A percentile compares a stretch with the other conserved stretches of the same genome.
Conservation (phyloP, 2,797 vertebrate genomes). For the Siniperca undulata region DNA sequence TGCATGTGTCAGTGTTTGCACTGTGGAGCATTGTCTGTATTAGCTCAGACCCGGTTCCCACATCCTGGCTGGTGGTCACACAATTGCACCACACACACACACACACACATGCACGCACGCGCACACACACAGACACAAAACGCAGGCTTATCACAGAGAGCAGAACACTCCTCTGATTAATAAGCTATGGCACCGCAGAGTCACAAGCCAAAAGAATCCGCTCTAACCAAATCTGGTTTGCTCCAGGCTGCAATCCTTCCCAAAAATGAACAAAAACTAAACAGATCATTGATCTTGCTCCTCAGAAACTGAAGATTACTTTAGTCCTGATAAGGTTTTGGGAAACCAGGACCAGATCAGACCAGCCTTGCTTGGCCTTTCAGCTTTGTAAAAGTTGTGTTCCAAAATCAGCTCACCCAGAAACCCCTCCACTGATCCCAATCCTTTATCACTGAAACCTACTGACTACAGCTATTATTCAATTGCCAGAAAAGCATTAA, state of each 20-base stretch:
- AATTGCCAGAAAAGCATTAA: constrained; percentile 64
- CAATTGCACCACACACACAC: constrained; percentile 30
- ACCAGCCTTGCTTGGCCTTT: constrained; percentile 20
- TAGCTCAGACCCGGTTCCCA: constrained; percentile 61
- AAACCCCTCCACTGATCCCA: constrained; percentile 22
- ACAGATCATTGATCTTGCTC: constrained; percentile 41
- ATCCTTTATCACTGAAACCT: constrained; percentile 49
- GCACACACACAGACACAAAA: constrained; percentile 39
- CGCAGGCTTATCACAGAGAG: constrained; percentile 75
- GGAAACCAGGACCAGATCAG: constrained; percentile 39
- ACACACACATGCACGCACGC: constrained; percentile 28
- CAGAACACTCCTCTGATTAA: constrained; percentile 78
- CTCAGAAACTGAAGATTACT: constrained; percentile 42
- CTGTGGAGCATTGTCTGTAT: constrained; percentile 56
- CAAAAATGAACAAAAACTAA: constrained; percentile 46
- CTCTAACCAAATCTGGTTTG: constrained; percentile 61
- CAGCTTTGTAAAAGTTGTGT: constrained; percentile 26
- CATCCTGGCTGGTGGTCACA: constrained; percentile 75
- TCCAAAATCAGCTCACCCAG: constrained; percentile 45
- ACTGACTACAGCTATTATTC: constrained; percentile 61
- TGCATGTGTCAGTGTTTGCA: constrained; percentile 50
- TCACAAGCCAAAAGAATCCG: constrained; percentile 67
- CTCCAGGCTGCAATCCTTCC: constrained; percentile 45
- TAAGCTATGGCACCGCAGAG: constrained; percentile 68
- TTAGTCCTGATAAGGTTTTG: constrained; percentile 44